These are phyloP conservation scores for Epizoanthus fatuus DNA, from an alignment of 92 coral and sea anemone genomes.

Conservation along the genomic window DNA sequence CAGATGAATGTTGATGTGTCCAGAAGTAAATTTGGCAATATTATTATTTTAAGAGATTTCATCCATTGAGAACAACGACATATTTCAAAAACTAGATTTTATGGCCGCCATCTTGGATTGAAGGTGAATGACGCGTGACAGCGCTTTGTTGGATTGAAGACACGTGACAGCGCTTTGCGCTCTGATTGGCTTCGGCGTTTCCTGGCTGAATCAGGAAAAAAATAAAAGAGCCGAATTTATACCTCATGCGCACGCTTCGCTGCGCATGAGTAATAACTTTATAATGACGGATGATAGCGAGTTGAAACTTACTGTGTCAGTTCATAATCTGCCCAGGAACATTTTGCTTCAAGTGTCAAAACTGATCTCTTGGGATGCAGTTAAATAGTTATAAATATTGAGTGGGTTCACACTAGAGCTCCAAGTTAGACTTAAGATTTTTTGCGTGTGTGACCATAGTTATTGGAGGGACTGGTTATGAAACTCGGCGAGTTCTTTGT, in stretches of 20 bases:
- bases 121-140: conserved; percentile 6
- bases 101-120: conserved; percentile 17
- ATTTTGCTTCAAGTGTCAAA: too few relatives aligned
- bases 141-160: not conserved
- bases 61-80: conserved; percentile 1
- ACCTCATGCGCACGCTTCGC: not conserved
- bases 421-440: too few relatives aligned
- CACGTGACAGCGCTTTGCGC: conserved; percentile 22
- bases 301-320: too few relatives aligned
- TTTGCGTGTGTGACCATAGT: too few relatives aligned
- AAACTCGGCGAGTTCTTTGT: too few relatives aligned
- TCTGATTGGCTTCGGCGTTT: conserved; percentile 14
- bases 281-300: too few relatives aligned
- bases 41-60: conserved; percentile 13
- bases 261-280: too few relatives aligned
- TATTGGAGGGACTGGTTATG: too few relatives aligned
- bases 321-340: too few relatives aligned
- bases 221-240: conserved; percentile 1
- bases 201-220: conserved; percentile 13
- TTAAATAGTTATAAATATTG: too few relatives aligned
- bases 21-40: conserved; percentile 10
- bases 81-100: not conserved
- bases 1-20: conserved; percentile 12
- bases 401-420: too few relatives aligned
- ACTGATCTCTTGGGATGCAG: too few relatives aligned